Percentiles rank a stretch among this genome's conserved stretches.
Evolutionary conservation across 1,140 invertebrate genomes (phyloP).

Genomic region (Nasonia longicornis): DNA sequence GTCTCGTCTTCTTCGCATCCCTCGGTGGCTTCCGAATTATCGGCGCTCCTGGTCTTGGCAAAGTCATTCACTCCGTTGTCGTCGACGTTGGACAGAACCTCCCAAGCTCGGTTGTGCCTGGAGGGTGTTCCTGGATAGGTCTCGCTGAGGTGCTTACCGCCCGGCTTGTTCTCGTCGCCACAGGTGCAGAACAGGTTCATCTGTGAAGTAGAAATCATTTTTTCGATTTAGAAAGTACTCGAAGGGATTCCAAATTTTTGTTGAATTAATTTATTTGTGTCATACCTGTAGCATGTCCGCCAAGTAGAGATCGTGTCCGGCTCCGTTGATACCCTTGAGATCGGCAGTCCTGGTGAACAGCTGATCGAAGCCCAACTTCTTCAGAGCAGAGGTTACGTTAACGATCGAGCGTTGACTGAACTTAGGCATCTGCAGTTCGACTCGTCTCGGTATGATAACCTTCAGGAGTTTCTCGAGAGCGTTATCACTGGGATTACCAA

Average conservation of each 20-base stretch:
- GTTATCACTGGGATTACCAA: conserved; percentile 76
- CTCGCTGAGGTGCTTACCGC: conserved; percentile 81
- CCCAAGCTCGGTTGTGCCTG: conserved; percentile 57
- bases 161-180: conserved; percentile 77
- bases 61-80: conserved; percentile 33
- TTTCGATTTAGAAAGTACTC: neutral
- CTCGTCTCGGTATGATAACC: conserved; percentile 77
- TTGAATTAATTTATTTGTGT: neutral
- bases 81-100: conserved; percentile 33
- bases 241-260: neutral
- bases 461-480: conserved; percentile 80
- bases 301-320: conserved; percentile 79
- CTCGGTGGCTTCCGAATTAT: neutral
- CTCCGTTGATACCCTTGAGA: conserved; percentile 82
- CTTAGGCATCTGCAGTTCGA: conserved; percentile 85
- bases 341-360: conserved; percentile 82
- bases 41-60: conserved; percentile 4
- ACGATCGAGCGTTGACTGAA: conserved; percentile 85
- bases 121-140: conserved; percentile 79
- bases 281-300: conserved; percentile 85
- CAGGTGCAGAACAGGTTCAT: conserved; percentile 83
- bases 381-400: conserved; percentile 81
- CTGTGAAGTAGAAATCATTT: conserved; percentile 52
- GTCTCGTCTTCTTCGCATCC: conserved; percentile 51
- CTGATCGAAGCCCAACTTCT: conserved; percentile 83